Conservation (phyloP, 92 coral and sea anemone species). For the Epizoanthus fatuus region DNA sequence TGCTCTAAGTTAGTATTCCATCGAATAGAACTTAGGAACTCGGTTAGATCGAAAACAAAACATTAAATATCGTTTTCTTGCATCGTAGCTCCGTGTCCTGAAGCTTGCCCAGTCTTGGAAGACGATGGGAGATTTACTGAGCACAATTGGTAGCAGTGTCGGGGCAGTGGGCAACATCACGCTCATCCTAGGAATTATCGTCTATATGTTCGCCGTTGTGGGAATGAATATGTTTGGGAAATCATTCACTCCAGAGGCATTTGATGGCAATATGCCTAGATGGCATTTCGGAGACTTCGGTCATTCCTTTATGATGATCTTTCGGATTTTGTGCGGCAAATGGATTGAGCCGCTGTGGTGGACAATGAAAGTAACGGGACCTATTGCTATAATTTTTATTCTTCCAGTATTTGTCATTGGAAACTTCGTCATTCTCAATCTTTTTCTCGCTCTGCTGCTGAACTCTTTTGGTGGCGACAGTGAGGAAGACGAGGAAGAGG, state of each 20-base stretch:
- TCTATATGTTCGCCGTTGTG: constrained; percentile 98
- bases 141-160: constrained; percentile 96
- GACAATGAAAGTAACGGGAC: constrained; percentile 83
- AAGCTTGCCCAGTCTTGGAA: constrained; percentile 99
- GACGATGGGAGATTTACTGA: constrained; percentile 97
- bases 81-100: constrained; percentile 88
- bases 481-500: constrained; percentile 85
- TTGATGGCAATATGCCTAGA: constrained; percentile 65
- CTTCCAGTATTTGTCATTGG: constrained; percentile 96
- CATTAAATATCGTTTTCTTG: not conserved
- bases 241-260: constrained; percentile 46
- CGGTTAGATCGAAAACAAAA: not conserved
- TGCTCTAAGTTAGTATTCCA: too few species aligned
- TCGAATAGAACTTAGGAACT: too few species aligned
- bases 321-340: constrained; percentile 96
- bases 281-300: constrained; percentile 96
- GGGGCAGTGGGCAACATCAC: constrained; percentile 99
- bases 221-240: constrained; percentile 94
- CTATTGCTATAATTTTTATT: constrained; percentile 81
- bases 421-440: constrained; percentile 93
- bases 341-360: constrained; percentile 99
- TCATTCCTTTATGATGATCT: constrained; percentile 98
- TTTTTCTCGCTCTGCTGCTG: constrained; percentile 96
- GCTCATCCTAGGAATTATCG: constrained; percentile 93
- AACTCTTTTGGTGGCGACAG: constrained; percentile 94